A percentile compares a stretch with the other conserved stretches of the same genome.
Evolutionary conservation across 2,797 vertebrate species (phyloP).

Genomic region (Xiphophorus birchmanni): DNA sequence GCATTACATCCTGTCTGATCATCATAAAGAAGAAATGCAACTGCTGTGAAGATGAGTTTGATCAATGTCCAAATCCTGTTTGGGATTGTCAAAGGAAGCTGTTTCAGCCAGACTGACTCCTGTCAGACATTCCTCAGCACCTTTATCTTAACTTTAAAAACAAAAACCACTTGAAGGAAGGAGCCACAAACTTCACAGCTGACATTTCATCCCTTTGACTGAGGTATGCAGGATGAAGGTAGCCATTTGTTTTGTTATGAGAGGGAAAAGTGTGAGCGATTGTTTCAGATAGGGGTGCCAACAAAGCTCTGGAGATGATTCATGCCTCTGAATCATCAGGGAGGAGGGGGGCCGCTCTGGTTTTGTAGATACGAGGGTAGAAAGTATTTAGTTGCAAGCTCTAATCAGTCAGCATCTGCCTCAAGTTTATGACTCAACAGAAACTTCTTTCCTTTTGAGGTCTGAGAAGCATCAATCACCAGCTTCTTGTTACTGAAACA

Average conservation of each 20-base stretch:
- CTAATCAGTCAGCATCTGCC: slow-evolving; percentile 11
- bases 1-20: background rate
- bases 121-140: background rate
- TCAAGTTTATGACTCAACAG: slow-evolving; percentile 28
- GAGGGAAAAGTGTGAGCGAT: slow-evolving; percentile 6
- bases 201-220: slow-evolving; percentile 5
- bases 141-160: slow-evolving; percentile 3
- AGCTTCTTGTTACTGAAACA: slow-evolving; percentile 1
- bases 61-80: background rate
- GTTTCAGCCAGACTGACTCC: background rate
- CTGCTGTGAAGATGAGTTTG: background rate
- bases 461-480: slow-evolving; percentile 8
- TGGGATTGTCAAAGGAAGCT: background rate
- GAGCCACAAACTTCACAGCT: background rate
- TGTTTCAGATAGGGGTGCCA: background rate
- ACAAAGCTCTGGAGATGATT: slow-evolving; percentile 5
- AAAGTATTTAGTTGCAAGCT: slow-evolving; percentile 22
- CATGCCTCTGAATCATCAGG: background rate
- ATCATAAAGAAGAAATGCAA: background rate
- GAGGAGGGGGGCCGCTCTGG: background rate
- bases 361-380: background rate
- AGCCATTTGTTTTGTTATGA: background rate
- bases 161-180: background rate
- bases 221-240: background rate
- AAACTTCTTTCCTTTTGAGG: slow-evolving; percentile 11